A percentile compares a stretch with the other conserved stretches of the same genome.
phyloP scores from a whole-genome alignment of 2,888 invertebrate genomes.

The Microplitis deprimator region DNA sequence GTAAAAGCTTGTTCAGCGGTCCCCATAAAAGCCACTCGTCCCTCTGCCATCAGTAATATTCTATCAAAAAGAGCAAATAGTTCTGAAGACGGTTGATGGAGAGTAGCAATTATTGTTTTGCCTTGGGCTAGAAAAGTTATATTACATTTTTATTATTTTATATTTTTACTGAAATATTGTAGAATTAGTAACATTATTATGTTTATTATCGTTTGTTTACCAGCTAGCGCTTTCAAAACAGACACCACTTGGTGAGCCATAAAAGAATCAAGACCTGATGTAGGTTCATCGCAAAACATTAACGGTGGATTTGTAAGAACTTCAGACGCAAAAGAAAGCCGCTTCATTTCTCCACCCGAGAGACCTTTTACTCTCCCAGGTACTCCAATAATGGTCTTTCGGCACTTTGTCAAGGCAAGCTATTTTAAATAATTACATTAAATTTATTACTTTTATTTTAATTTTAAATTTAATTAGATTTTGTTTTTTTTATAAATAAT shows the following conservation, averaged over 20 bases:
- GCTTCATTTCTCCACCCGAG: slow-evolving; percentile 96
- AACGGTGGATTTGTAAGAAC: slow-evolving; percentile 94
- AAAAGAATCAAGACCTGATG: slow-evolving; percentile 95
- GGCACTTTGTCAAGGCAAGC: slow-evolving; percentile 90
- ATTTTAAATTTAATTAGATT: not conserved
- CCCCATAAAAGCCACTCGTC: slow-evolving; percentile 90
- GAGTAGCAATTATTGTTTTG: slow-evolving; percentile 92
- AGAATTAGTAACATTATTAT: not conserved
- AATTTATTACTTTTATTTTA: slow-evolving; percentile 4
- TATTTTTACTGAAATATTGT: too few relatives aligned
- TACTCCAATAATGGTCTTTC: slow-evolving; percentile 91
- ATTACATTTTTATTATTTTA: too few relatives aligned
- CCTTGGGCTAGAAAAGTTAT: slow-evolving; percentile 75
- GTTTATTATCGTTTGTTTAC: slow-evolving; percentile 50
- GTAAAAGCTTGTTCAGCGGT: slow-evolving; percentile 83
- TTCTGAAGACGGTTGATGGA: slow-evolving; percentile 96
- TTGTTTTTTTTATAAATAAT: not conserved
- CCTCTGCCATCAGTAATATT: slow-evolving; percentile 91
- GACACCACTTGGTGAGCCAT: slow-evolving; percentile 93
- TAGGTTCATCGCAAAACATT: slow-evolving; percentile 98
- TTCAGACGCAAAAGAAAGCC: slow-evolving; percentile 97
- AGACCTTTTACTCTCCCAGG: slow-evolving; percentile 91
- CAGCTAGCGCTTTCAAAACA: slow-evolving; percentile 81
- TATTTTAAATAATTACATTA: slow-evolving; percentile 61
- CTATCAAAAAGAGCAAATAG: slow-evolving; percentile 92